phyloP scores from a whole-genome alignment of 2,113 vertebrate species.

The Atrichornis clamosus region DNA sequence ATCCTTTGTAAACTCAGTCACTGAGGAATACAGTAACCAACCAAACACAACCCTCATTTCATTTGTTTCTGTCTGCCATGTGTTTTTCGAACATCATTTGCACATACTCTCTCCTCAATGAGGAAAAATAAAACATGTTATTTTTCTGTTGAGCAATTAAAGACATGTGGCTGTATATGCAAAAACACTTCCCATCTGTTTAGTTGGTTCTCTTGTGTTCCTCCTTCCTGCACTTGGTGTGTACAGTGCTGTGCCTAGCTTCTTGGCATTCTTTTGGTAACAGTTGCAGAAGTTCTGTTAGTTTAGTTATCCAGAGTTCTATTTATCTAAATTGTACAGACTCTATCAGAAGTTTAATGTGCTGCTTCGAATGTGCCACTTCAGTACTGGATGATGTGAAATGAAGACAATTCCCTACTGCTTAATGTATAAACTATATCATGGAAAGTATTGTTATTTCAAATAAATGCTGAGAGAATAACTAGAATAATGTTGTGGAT shows the following conservation, averaged over 20 bases:
- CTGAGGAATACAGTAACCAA: slow-evolving; percentile 36
- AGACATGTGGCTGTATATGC: slow-evolving; percentile 68
- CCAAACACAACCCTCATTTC: slow-evolving; percentile 1
- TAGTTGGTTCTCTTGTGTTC: slow-evolving; percentile 39
- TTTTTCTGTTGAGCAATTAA: slow-evolving; percentile 69
- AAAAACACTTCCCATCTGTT: slow-evolving; percentile 43
- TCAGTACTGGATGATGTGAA: slow-evolving; percentile 79
- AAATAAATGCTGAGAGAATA: slow-evolving; percentile 80
- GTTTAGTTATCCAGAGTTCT: slow-evolving; percentile 82
- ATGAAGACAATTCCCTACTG: slow-evolving; percentile 73
- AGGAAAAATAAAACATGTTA: slow-evolving; percentile 79
- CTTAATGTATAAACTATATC: slow-evolving; percentile 75
- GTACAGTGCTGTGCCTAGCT: slow-evolving; percentile 79
- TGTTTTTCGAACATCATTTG: slow-evolving; percentile 79
- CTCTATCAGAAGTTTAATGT: slow-evolving; percentile 69
- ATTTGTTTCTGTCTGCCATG: slow-evolving; percentile 67
- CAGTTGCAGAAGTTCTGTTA: slow-evolving; percentile 73
- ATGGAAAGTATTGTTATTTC: slow-evolving; percentile 73
- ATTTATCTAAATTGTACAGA: slow-evolving; percentile 85
- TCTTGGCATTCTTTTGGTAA: slow-evolving; percentile 82
- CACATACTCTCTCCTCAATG: slow-evolving; percentile 95
- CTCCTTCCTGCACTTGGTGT: slow-evolving; percentile 76
- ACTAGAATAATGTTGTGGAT: slow-evolving; percentile 9
- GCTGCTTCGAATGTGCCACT: slow-evolving; percentile 76
- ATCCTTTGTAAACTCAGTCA: slow-evolving; percentile 42